These are phyloP conservation scores for Cephus spinipes DNA, from an alignment of 2,888 invertebrate genomes.

Conservation along the genomic window DNA sequence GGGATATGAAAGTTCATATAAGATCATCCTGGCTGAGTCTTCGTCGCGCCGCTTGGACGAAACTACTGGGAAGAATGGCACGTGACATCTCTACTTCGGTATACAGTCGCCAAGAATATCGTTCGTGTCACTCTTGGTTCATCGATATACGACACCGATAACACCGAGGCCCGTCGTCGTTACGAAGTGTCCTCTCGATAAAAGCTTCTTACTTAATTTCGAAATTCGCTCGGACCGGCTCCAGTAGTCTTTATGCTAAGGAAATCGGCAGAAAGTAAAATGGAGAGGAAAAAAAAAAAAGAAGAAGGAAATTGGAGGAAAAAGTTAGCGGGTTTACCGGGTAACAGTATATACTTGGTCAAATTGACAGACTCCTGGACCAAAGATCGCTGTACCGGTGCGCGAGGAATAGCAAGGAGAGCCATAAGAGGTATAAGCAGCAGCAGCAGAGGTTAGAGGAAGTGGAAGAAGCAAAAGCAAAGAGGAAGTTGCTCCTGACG, in stretches of 20 bases:
- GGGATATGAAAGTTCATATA: constrained; percentile 48
- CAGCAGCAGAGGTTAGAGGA: background rate
- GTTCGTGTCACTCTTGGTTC: background rate
- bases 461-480: background rate
- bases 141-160: background rate
- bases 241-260: background rate
- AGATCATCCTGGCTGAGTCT: constrained; percentile 45
- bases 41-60: constrained; percentile 10
- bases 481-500: constrained; percentile 28
- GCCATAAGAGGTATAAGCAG: background rate
- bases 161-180: background rate
- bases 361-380: background rate
- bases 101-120: background rate
- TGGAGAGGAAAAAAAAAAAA: background rate
- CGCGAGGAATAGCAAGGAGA: background rate
- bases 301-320: background rate
- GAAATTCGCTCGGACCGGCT: background rate
- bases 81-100: background rate
- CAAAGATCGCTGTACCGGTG: background rate
- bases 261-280: background rate
- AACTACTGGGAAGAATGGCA: background rate
- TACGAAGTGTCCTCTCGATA: background rate
- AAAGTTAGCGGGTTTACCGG: background rate
- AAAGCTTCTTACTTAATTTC: background rate
- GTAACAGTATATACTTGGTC: background rate